These are phyloP conservation scores for Stenodera caucasica DNA, from an alignment of 2,888 invertebrate species.

Conservation along the genomic window DNA sequence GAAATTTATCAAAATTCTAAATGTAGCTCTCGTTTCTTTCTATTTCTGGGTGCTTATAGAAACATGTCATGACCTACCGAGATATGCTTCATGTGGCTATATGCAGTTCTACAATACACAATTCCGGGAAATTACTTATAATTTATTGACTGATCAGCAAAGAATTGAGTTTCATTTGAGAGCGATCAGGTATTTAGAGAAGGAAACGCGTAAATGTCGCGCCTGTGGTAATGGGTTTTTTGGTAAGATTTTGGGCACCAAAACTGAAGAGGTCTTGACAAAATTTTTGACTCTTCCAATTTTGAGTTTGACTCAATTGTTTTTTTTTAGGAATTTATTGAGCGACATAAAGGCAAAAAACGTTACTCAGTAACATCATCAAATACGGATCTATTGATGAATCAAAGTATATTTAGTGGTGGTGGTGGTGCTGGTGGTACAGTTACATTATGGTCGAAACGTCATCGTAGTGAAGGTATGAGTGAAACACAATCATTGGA, in stretches of 20 bases:
- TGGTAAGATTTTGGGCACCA: constrained; percentile 54
- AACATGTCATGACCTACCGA: constrained; percentile 59
- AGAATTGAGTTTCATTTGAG: constrained; percentile 64
- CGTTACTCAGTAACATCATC: constrained; percentile 6
- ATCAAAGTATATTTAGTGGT: neutral
- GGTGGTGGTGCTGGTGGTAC: too few species aligned
- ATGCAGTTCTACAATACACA: constrained; percentile 62
- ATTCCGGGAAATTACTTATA: constrained; percentile 65
- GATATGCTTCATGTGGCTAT: constrained; percentile 65
- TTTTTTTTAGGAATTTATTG: too few species aligned
- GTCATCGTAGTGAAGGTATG: too few species aligned
- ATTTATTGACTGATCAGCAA: constrained; percentile 64
- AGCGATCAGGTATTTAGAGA: constrained; percentile 62
- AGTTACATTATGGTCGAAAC: too few species aligned
- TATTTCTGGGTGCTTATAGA: constrained; percentile 52
- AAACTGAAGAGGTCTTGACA: constrained; percentile 40
- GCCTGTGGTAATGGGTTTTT: constrained; percentile 64
- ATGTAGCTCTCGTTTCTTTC: neutral
- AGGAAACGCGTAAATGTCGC: constrained; percentile 61
- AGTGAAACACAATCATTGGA: too few species aligned
- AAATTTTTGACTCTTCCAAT: too few species aligned
- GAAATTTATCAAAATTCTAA: neutral
- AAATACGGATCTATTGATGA: neutral
- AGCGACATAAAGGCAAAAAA: constrained; percentile 8
- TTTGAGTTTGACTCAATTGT: too few species aligned